Percentiles rank a stretch among this genome's conserved stretches.
These are phyloP conservation scores for Pseudopipra pipra DNA, from an alignment of 2,113 vertebrate species.

Conservation along the genomic window DNA sequence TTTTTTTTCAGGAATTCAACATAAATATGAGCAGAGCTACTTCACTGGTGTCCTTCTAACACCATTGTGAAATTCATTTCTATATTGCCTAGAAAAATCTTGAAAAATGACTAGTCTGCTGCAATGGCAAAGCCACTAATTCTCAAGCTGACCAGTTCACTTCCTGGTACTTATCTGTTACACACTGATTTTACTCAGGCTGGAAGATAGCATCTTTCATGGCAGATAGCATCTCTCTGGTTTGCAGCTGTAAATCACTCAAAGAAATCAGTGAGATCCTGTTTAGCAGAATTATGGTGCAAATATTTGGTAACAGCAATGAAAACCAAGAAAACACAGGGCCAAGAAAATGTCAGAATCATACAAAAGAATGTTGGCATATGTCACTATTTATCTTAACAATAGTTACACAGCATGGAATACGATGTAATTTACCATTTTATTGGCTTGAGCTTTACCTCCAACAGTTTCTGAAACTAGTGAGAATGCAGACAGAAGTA, in stretches of 20 bases:
- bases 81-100: background rate
- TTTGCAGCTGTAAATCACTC: rapidly evolving
- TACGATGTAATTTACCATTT: background rate
- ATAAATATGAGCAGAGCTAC: background rate
- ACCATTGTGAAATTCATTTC: background rate
- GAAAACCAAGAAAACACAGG: background rate
- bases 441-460: background rate
- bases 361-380: background rate
- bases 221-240: background rate
- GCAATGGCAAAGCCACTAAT: background rate
- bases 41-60: background rate
- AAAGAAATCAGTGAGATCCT: background rate
- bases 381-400: background rate
- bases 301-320: background rate
- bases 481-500: background rate
- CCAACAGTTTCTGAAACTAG: background rate
- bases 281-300: background rate
- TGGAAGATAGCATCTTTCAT: background rate
- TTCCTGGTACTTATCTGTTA: background rate
- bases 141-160: background rate
- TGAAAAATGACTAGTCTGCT: rapidly evolving
- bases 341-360: background rate
- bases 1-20: background rate
- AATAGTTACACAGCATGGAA: background rate
- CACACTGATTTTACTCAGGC: background rate